Percentiles rank a stretch among this genome's conserved stretches.
These are phyloP conservation scores for Mesoligia furuncula DNA, from an alignment of 2,888 invertebrate genomes.

Conservation along the genomic window DNA sequence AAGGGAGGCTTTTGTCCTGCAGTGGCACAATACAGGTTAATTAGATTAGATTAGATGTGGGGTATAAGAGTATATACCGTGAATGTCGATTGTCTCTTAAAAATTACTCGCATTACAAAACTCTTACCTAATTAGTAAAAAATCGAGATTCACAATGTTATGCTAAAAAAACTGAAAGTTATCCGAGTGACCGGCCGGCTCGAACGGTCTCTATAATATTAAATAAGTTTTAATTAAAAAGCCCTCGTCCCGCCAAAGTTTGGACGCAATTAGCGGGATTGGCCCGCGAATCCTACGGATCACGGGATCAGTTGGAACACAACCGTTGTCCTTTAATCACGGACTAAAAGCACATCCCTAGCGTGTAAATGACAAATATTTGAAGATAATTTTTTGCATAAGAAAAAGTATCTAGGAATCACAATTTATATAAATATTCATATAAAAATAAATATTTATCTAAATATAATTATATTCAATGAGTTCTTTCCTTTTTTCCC, in stretches of 20 bases:
- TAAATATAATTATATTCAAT: too few relatives aligned
- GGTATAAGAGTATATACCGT: too few relatives aligned
- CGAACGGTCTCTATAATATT: slow-evolving; percentile 82
- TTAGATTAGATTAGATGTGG: too few relatives aligned
- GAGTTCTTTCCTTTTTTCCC: too few relatives aligned
- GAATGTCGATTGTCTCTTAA: neutral
- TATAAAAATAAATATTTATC: neutral
- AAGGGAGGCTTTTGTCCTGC: too few relatives aligned
- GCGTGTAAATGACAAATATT: neutral
- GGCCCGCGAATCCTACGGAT: slow-evolving; percentile 71
- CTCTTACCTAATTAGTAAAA: slow-evolving; percentile 45
- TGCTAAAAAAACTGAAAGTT: slow-evolving; percentile 73
- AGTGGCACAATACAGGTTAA: too few relatives aligned
- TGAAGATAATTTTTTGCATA: neutral
- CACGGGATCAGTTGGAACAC: slow-evolving; percentile 61
- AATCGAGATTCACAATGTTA: slow-evolving; percentile 58
- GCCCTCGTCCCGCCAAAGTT: slow-evolving; percentile 78
- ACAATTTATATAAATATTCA: neutral
- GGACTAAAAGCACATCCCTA: slow-evolving; percentile 29
- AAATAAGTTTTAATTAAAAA: slow-evolving; percentile 89
- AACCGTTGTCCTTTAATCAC: slow-evolving; percentile 63
- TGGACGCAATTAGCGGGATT: slow-evolving; percentile 83
- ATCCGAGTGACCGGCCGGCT: slow-evolving; percentile 76
- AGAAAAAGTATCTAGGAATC: neutral
- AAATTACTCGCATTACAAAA: neutral